Evolutionary conservation across 2,113 vertebrate genomes (phyloP), one percentile per base, ranked within the genome.

Genomic region (Sceloporus tristichus): DNA sequence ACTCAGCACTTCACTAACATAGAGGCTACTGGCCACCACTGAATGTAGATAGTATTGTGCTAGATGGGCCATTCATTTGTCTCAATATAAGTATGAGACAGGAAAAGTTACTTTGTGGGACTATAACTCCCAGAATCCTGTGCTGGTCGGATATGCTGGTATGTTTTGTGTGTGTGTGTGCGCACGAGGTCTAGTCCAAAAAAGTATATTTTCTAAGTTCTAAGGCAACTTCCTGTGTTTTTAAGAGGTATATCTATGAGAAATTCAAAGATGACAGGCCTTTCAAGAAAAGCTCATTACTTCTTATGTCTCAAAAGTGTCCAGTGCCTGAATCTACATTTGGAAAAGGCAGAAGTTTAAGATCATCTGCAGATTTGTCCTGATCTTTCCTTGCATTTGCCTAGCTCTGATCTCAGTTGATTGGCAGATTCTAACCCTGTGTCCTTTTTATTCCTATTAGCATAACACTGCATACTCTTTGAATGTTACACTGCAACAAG

Each of bases 271-370:
- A 53, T 34, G 70, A 82, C 27, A 66, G 25, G 19, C 21, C 79
- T 76, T 82, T 87, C 80, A 75, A 75, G 56, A 62, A 29, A 75
- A 65, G 40, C 29, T 62, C 21, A 62, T 70, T 59, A 65, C 82
- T 66, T 87, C 53, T 23, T 59, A 48, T 42, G 48, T 53, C 21
- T 42, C 9, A 6, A 48, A 40, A 66, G 14, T 23, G 29, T 40
- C 25, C 62, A 77, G 9, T 23, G 6, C 19, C 19, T n/a, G n/a
- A 7, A 8, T 65, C 59, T 54, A 68, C 73, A 34, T 68, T 65
- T n/a, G 59, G 38, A 76, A 87, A 82, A 82, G 27, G 56, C 79
- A 86, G 29, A 79, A 34, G 71, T 74, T 11, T 19, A 82, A 34
- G 70, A 75, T n/a, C 54, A 66, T 71, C 23, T 66, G 54, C n/a